phyloP scores from a whole-genome alignment of 2,888 invertebrate genomes.

The Urechis unicinctus region DNA sequence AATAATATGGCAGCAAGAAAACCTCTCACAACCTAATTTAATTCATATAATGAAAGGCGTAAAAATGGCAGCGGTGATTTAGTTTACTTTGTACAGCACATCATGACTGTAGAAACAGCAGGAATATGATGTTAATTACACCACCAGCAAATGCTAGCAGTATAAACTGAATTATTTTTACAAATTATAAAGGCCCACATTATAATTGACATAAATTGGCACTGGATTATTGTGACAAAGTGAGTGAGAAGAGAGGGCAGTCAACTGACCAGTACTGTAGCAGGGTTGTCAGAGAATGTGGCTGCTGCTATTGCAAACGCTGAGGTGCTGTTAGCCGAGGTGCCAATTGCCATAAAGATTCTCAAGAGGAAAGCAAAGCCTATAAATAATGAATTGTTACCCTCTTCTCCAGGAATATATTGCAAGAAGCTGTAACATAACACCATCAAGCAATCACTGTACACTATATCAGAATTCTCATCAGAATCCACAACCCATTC shows the following conservation, averaged over 20 bases:
- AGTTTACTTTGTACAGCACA: no score
- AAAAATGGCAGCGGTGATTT: no score
- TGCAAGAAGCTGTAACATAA: conserved; percentile 31
- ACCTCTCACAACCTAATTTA: no score
- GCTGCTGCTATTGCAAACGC: conserved; percentile 81
- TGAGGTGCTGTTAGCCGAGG: conserved; percentile 66
- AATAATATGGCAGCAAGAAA: no score
- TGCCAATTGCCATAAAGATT: conserved; percentile 77
- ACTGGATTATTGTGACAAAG: no score
- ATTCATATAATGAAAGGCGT: no score
- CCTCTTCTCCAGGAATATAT: conserved; percentile 28
- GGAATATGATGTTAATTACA: background rate
- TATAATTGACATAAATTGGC: no score
- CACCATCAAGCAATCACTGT: no score
- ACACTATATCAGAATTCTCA: no score
- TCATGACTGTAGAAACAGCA: background rate
- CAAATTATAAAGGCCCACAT: background rate
- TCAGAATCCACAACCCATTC: no score
- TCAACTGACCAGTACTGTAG: conserved; percentile 57
- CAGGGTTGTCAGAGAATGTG: conserved; percentile 79
- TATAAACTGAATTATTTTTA: background rate
- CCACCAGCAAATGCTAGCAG: background rate
- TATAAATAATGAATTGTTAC: conserved; percentile 62
- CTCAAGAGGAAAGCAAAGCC: conserved; percentile 71
- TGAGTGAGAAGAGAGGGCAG: conserved; percentile 4